Percentiles rank a stretch among this genome's conserved stretches.
phyloP scores from a whole-genome alignment of 2,888 invertebrate genomes.

The Nyleta sp. region DNA sequence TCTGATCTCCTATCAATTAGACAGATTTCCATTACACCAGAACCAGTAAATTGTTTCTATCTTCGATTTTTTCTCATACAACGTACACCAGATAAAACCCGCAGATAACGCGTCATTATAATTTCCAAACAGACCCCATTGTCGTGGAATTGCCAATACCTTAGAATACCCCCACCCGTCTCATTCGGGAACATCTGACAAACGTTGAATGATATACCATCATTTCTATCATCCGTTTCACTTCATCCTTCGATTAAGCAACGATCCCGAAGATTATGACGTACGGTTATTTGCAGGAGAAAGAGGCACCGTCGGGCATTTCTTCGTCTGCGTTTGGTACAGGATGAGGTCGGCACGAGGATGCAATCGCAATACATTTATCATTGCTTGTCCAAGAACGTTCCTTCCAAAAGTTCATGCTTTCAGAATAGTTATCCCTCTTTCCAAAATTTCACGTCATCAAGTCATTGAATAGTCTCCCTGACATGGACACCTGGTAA shows the following conservation, averaged over 20 bases:
- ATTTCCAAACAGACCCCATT: slow-evolving; percentile 59
- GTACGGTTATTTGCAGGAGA: slow-evolving; percentile 9
- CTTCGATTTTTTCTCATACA: slow-evolving; percentile 55
- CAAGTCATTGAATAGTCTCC: too few relatives aligned
- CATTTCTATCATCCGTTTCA: neutral
- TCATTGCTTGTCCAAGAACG: too few relatives aligned
- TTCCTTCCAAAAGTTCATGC: too few relatives aligned
- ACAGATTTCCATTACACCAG: slow-evolving; percentile 55
- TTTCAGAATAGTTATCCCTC: too few relatives aligned
- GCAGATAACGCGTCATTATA: slow-evolving; percentile 53
- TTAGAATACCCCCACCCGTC: neutral
- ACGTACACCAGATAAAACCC: slow-evolving; percentile 23
- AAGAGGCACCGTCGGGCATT: slow-evolving; percentile 1
- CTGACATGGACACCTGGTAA: too few relatives aligned
- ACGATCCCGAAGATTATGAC: slow-evolving; percentile 1
- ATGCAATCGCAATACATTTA: too few relatives aligned
- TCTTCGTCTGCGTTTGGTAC: neutral
- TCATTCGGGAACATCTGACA: neutral
- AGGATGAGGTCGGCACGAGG: too few relatives aligned
- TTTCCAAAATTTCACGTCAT: too few relatives aligned
- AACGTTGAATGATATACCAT: neutral
- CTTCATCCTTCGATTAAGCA: neutral
- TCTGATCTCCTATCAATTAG: slow-evolving; percentile 57
- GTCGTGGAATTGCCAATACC: slow-evolving; percentile 49
- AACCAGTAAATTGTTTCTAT: slow-evolving; percentile 59